Evolutionary conservation across 2,888 invertebrate genomes (phyloP), one percentile per base, ranked within the genome.

Genomic region (Phyllotreta striolata): DNA sequence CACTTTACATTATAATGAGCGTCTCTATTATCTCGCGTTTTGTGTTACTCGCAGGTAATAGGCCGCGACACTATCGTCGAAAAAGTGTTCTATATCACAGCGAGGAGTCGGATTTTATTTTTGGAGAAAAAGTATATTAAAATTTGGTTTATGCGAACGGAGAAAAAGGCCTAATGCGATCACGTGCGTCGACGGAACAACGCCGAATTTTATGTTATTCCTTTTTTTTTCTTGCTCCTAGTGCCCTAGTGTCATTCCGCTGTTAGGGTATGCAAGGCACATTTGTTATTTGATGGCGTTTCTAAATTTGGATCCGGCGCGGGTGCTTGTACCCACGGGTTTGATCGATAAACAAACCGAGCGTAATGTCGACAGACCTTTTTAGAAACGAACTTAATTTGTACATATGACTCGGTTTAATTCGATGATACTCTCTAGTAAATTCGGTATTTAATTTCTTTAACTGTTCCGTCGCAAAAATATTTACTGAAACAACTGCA

Each of bases 231-330:
- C 24, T n/a, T n/a, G 47, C 34, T 51, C 13, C 39, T 44, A 55
- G 56, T 58, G 56, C n/a, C 51, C 58, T 47, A 55, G 59, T 64
- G 59, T 64, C 47, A 63, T 60, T 49, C 47, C 2, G 35, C 54
- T 58, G 56, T 56, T 46, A 54, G 37, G 63, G 57, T 63, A 63
- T 63, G 63, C 63, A 55, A 55, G 52, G 59, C 64, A 60, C 64
- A 64, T 64, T 64, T 60, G 64, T 64, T 40, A 54, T 64, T 60
- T 39, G 64, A 64, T 64, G 60, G 64, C 60, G 41, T 35, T 43
- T 55, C 52, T 60, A 60, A 49, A 61, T 64, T 55, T 49, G 40
- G 56, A 44, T 44, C 40, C 12, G 52, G 43, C 13, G 55, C 39
- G 64, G 12, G 51, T 10, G 62, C 38, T 12, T 52, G 59, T 44